Base-by-base conservation (phyloP, 1,140 invertebrate species). In the Mylabris phalerata region DNA sequence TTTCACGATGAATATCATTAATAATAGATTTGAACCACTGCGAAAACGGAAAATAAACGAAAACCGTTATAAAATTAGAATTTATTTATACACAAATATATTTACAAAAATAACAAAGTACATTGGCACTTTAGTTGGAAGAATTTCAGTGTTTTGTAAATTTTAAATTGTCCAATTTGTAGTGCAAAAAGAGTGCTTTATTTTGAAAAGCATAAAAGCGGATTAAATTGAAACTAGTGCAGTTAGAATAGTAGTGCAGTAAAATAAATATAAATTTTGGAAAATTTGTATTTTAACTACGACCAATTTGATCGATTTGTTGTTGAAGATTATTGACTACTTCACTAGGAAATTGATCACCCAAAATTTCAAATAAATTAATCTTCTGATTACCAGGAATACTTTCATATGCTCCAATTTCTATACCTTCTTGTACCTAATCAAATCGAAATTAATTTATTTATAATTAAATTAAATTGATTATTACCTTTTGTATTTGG, bases 271-370 rank as follows among this genome's bases (percentile, higher is more conserved):
- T 42, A 59, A 11, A 47, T 9, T 46, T 40, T 4, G 40, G 59
- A 3, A 45, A 32, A 5, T 32, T 32, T 32, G 7, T 32, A 55
- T 4, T 44, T 74, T 74, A 86, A 65, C 85, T 81, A 56, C 78
- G 80, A 52, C 88, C 88, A 61, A 91, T 84, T 74, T 87, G 82
- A 71, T 91, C 88, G 55, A 92, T 86, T 75, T 90, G 88, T 32
- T 80, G 73, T 67, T 92, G 88, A 9, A 92, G 79, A 74, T 92
- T 91, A 77, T 86, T 88, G 67, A 91, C 88, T n/a, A 92, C 89
- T 75, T 92, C 89, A 11, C 84, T 81, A 19, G 89, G 89, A 24
- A 92, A 84, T 70, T 90, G 86, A 61, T 88, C 87, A 4, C 88
- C 88, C 13, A 92, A 77, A 61, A 91, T 89, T 68, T 88, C 84